Conservation (phyloP, 1,140 invertebrate species). For the Drosophila equinoxialis region DNA sequence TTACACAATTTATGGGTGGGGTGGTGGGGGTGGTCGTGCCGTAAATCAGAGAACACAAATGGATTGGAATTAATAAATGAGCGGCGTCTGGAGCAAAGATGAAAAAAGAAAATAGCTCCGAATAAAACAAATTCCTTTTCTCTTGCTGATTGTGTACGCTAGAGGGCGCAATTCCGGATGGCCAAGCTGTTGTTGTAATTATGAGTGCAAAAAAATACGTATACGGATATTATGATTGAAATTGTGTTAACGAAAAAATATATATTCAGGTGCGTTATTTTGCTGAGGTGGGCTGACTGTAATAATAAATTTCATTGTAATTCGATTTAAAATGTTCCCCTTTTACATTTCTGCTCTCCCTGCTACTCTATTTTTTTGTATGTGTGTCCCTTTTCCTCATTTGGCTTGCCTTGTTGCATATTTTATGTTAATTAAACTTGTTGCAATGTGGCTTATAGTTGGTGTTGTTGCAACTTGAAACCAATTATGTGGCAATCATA, state of each 20-base stretch:
- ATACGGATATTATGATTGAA: not conserved
- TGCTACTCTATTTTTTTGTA: not conserved
- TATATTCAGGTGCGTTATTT: not conserved
- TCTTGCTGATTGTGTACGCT: not conserved
- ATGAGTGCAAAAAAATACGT: not conserved
- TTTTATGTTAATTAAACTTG: constrained; percentile 81
- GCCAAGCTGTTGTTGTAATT: constrained; percentile 11
- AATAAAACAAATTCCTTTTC: not conserved
- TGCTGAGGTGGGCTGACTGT: not conserved
- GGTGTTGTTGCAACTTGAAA: constrained; percentile 71
- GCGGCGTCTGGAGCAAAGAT: not conserved
- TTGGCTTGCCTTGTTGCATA: constrained; percentile 49
- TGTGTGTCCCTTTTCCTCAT: constrained; percentile 11
- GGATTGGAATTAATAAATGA: constrained; percentile 81
- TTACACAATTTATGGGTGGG: constrained; percentile 68
- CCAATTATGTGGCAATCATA: constrained; percentile 58
- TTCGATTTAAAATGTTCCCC: not conserved
- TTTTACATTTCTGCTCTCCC: not conserved
- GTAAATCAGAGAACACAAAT: constrained; percentile 76
- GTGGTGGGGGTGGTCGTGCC: constrained; percentile 12
- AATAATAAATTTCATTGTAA: constrained; percentile 1
- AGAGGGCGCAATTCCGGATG: not conserved
- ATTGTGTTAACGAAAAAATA: not conserved
- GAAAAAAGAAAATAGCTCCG: no score
- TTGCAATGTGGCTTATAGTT: constrained; percentile 47